These are phyloP conservation scores for Falco berigora DNA, from an alignment of 2,797 vertebrate genomes.

Conservation along the genomic window DNA sequence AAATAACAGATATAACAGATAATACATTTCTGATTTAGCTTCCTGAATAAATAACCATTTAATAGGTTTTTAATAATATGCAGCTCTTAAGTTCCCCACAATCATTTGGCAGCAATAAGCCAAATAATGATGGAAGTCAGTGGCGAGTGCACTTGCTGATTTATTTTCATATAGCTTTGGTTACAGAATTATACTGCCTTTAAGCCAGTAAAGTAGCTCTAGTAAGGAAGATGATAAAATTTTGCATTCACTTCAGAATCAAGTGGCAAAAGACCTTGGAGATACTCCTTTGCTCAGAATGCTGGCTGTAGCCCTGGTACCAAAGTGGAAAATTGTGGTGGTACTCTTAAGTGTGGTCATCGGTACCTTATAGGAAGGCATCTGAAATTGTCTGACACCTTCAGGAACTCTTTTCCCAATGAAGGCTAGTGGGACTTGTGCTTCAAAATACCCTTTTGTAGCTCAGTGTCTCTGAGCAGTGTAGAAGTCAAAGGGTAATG, in stretches of 20 bases:
- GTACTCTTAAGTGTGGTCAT: background rate
- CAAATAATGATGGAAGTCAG: background rate
- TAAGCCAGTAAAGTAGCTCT: background rate
- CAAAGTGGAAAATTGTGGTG: rapidly evolving
- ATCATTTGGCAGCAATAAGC: background rate
- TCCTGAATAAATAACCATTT: background rate
- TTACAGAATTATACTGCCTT: background rate
- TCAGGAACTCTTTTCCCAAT: background rate
- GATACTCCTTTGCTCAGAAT: background rate
- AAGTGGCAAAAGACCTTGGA: background rate
- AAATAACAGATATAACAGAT: background rate
- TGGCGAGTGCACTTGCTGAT: background rate
- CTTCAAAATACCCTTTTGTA: background rate
- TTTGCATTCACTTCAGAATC: background rate
- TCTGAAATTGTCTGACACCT: background rate
- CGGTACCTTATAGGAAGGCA: background rate
- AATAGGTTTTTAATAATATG: background rate
- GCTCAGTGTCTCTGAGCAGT: background rate
- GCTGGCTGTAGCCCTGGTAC: background rate
- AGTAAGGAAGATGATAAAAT: background rate
- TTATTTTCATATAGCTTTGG: background rate
- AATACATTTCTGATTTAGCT: background rate
- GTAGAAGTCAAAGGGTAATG: background rate
- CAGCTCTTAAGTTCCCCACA: background rate
- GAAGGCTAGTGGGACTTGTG: background rate